phyloP scores from a whole-genome alignment of 2,113 vertebrate species.

The Calonectris borealis region DNA sequence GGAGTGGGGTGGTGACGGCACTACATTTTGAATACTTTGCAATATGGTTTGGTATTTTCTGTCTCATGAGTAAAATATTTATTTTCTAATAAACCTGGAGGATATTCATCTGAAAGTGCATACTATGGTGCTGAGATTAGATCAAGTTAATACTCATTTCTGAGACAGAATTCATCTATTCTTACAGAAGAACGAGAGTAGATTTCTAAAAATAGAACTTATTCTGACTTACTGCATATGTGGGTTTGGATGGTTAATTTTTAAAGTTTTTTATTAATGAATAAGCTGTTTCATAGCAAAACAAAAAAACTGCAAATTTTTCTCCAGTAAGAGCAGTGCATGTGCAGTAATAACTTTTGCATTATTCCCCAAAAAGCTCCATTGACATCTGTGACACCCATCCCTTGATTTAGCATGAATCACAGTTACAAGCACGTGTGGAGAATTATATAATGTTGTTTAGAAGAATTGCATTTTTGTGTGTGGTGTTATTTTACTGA shows the following conservation, averaged over 20 bases:
- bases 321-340: not conserved
- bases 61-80: not conserved
- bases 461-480: not conserved
- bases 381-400: not conserved
- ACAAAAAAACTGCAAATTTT: not conserved
- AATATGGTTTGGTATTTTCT: not conserved
- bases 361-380: not conserved
- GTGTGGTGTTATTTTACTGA: not conserved
- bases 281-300: not conserved
- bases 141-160: not conserved
- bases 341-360: not conserved
- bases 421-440: fast-evolving
- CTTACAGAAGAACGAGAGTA: not conserved
- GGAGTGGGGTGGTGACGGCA: fast-evolving
- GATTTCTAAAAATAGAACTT: not conserved
- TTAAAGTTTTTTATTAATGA: not conserved
- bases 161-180: not conserved
- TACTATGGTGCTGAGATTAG: not conserved
- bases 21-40: not conserved
- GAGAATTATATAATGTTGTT: not conserved
- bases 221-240: not conserved
- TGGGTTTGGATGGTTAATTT: not conserved
- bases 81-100: not conserved
- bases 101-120: not conserved
- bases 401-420: not conserved